Evolutionary conservation across 2,888 invertebrate species (phyloP).

Genomic region (Nematopogon swammerdamellus): DNA sequence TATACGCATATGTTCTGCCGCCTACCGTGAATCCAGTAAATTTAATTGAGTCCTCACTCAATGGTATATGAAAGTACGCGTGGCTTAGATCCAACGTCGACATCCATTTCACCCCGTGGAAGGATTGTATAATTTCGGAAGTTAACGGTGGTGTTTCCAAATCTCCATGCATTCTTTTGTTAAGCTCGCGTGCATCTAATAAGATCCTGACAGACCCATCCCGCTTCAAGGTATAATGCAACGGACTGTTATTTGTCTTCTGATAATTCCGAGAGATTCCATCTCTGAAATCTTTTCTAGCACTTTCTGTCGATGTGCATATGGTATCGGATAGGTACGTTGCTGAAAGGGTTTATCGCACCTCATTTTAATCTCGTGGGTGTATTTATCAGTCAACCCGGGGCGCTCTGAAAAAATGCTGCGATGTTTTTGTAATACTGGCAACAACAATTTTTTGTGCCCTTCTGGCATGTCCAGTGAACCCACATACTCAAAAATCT

Average conservation of each 20-base stretch:
- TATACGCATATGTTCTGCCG: slow-evolving; percentile 6
- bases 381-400: slow-evolving; percentile 11
- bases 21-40: slow-evolving; percentile 9
- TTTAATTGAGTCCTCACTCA: slow-evolving; percentile 4
- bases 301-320: slow-evolving; percentile 15
- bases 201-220: slow-evolving; percentile 18
- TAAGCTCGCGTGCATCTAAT: slow-evolving; percentile 19
- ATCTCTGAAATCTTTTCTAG: slow-evolving; percentile 16
- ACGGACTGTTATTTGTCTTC: slow-evolving; percentile 18
- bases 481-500: no score
- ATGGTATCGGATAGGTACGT: slow-evolving; percentile 18
- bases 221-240: slow-evolving; percentile 17
- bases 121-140: slow-evolving; percentile 13
- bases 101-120: slow-evolving; percentile 12
- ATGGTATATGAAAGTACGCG: slow-evolving; percentile 12
- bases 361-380: slow-evolving; percentile 14
- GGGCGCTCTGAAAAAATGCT: slow-evolving; percentile 10
- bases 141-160: slow-evolving; percentile 14
- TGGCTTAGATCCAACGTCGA: slow-evolving; percentile 13
- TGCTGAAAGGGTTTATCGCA: slow-evolving; percentile 12
- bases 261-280: slow-evolving; percentile 17
- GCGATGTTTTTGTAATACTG: no score
- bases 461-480: no score
- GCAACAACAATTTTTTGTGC: no score
- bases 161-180: slow-evolving; percentile 18